A percentile compares a stretch with the other conserved stretches of the same genome.
phyloP scores from a whole-genome alignment of 2,888 invertebrate species.

The Periphyllus acericola region DNA sequence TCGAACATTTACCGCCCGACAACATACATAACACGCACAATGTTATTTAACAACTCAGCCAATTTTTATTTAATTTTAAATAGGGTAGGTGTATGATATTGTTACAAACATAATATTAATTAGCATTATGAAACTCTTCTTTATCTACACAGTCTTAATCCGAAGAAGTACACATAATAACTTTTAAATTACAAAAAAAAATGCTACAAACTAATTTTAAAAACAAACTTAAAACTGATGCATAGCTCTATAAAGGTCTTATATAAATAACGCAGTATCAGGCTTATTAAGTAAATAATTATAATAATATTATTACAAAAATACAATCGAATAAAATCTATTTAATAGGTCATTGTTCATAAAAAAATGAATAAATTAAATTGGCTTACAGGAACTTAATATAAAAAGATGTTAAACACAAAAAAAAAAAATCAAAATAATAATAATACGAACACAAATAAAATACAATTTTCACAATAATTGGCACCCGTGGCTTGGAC shows the following conservation, averaged over 20 bases:
- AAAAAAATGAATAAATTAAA: slow-evolving; percentile 45
- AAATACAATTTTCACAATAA: slow-evolving; percentile 27
- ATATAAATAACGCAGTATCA: slow-evolving; percentile 44
- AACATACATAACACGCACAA: neutral
- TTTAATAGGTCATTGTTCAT: slow-evolving; percentile 14
- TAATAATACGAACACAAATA: slow-evolving; percentile 46
- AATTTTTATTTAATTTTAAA: slow-evolving; percentile 29
- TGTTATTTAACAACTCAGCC: slow-evolving; percentile 35
- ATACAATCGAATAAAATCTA: neutral
- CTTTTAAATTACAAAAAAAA: slow-evolving; percentile 43
- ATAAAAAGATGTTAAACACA: slow-evolving; percentile 33
- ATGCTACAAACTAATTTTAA: slow-evolving; percentile 26
- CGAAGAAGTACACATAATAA: slow-evolving; percentile 30
- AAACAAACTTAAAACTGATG: slow-evolving; percentile 37
- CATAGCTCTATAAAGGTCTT: slow-evolving; percentile 41
- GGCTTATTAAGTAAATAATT: slow-evolving; percentile 4
- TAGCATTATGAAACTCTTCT: neutral
- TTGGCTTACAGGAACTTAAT: slow-evolving; percentile 55
- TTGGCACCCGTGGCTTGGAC: slow-evolving; percentile 17
- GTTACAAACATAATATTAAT: too few species aligned
- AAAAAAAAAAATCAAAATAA: slow-evolving; percentile 24
- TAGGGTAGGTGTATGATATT: neutral
- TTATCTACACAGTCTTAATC: slow-evolving; percentile 54
- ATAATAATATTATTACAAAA: slow-evolving; percentile 15
- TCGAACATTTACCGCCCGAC: neutral